These are phyloP conservation scores for Pipra filicauda DNA, from an alignment of 2,113 vertebrate species.

Conservation along the genomic window DNA sequence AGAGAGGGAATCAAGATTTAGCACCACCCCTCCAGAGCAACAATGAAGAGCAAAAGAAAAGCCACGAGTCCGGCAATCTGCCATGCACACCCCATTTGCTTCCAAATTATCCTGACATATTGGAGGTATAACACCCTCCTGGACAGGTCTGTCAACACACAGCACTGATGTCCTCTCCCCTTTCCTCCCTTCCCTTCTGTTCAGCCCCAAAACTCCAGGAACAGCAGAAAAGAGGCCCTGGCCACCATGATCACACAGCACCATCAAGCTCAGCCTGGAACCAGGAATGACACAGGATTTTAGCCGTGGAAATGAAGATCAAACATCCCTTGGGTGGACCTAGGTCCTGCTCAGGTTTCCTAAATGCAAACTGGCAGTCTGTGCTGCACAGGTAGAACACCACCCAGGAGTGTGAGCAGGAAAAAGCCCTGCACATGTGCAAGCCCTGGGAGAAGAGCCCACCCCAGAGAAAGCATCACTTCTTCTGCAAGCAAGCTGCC, in stretches of 20 bases:
- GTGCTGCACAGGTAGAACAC: background rate
- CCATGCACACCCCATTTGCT: background rate
- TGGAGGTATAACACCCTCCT: background rate
- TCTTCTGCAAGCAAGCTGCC: background rate
- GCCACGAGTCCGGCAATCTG: background rate
- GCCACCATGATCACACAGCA: background rate
- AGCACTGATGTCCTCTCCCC: background rate
- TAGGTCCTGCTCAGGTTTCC: background rate
- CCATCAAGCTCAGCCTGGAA: background rate
- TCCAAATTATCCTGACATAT: background rate
- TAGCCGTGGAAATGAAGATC: background rate
- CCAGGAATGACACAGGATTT: background rate
- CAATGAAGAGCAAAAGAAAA: background rate
- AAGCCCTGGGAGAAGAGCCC: background rate
- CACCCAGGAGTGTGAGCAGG: fast-evolving
- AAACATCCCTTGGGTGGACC: background rate
- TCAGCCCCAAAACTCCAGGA: background rate
- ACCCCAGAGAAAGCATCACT: background rate
- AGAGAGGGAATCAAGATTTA: conserved; percentile 17
- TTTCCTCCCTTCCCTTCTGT: background rate
- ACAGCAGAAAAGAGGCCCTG: background rate
- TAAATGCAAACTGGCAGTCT: background rate
- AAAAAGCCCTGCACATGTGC: background rate
- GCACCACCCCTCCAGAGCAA: background rate
- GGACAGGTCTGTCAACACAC: background rate